Base-by-base conservation (phyloP, 2,888 invertebrate species). In the Fragum whitleyi region DNA sequence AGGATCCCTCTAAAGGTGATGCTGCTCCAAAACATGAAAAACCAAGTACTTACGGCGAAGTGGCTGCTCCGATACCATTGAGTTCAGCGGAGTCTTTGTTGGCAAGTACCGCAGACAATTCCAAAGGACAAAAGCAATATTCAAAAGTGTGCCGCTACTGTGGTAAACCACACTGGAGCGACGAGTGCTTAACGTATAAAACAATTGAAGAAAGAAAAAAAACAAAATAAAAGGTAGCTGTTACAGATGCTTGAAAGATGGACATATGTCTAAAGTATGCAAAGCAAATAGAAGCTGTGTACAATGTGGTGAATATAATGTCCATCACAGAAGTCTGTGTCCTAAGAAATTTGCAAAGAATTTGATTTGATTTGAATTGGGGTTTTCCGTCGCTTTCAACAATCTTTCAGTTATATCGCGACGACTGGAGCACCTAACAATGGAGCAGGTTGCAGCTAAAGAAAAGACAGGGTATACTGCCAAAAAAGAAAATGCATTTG, bases 311-410 rank as follows among this genome's bases (percentile, higher is more conserved):
- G n/a, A n/a, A n/a, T n/a, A n/a, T n/a, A n/a, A n/a, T n/a, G n/a
- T n/a, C n/a, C n/a, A n/a, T n/a, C 68, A 75, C 32, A 53, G 68
- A 53, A 75, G 68, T 68, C 28, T 75, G 9, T 75, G 74, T 75
- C 57, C 36, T 6, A 57, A 59, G 23, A 69, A 70, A 53, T 69
- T 76, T 51, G 23, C 19, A 19, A 29, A 71, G 23, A 19, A 71
- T 3, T 5, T 5, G 14, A 5, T 9, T 53, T 26, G n/a, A n/a
- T n/a, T n/a, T n/a, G n/a, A n/a, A n/a, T n/a, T n/a, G n/a, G n/a
- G n/a, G n/a, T n/a, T n/a, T n/a, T n/a, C n/a, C n/a, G n/a, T n/a
- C n/a, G n/a, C n/a, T n/a, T n/a, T n/a, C n/a, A n/a, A n/a, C n/a
- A n/a, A n/a, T n/a, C n/a, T n/a, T n/a, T n/a, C n/a, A n/a, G n/a